phyloP scores from a whole-genome alignment of 2,888 invertebrate species.

The Apeira syringaria region DNA sequence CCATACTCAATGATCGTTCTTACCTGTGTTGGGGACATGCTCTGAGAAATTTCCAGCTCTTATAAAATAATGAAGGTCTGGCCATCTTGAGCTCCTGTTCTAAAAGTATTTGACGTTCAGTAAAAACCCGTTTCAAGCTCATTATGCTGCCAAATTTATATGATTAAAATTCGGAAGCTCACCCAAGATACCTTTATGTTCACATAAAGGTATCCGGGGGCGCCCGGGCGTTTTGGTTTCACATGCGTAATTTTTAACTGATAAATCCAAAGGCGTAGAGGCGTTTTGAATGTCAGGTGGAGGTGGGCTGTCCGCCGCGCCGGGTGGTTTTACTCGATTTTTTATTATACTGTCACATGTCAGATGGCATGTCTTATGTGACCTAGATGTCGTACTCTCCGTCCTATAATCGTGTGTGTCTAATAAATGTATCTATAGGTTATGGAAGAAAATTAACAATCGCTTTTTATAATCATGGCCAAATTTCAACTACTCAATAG shows the following conservation, averaged over 20 bases:
- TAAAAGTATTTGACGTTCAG: too few relatives aligned
- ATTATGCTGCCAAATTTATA: background rate
- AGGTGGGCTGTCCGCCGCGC: background rate
- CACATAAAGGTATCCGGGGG: conserved; percentile 7
- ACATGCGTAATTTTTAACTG: conserved; percentile 14
- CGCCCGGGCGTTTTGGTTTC: conserved; percentile 11
- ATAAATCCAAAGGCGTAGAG: conserved; percentile 9
- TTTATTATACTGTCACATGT: conserved; percentile 22
- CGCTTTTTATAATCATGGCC: too few relatives aligned
- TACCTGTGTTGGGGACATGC: too few relatives aligned
- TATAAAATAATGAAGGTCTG: too few relatives aligned
- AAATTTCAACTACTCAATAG: too few relatives aligned
- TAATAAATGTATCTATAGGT: too few relatives aligned
- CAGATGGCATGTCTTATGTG: conserved; percentile 17
- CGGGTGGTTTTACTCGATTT: conserved; percentile 6
- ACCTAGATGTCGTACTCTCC: conserved; percentile 5
- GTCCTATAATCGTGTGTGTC: background rate
- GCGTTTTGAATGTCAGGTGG: conserved; percentile 19
- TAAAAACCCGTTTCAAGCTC: too few relatives aligned
- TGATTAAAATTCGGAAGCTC: background rate
- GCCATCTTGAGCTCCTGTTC: too few relatives aligned
- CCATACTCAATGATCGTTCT: too few relatives aligned
- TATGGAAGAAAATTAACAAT: too few relatives aligned
- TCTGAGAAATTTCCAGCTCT: too few relatives aligned
- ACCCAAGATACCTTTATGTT: background rate